A percentile compares a stretch with the other conserved stretches of the same genome.
These are phyloP conservation scores for Chirona hameri DNA, from an alignment of 2,888 invertebrate genomes.

Conservation along the genomic window DNA sequence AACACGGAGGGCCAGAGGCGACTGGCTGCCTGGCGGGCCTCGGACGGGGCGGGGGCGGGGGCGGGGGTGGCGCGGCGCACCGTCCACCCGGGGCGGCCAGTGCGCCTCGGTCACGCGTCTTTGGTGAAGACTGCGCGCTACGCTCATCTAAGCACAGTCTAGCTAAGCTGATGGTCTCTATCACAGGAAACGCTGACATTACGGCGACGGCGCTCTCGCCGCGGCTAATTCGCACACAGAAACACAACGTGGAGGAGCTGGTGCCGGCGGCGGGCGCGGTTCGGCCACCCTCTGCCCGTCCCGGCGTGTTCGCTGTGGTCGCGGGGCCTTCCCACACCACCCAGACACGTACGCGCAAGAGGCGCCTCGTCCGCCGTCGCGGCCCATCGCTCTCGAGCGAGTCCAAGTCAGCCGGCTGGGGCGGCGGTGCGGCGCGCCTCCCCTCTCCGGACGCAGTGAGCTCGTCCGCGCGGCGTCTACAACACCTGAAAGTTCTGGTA, in stretches of 20 bases:
- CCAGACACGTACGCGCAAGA: neutral
- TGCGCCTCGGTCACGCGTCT: neutral
- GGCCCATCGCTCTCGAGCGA: neutral
- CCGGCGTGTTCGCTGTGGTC: neutral
- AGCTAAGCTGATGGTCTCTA: conserved; percentile 10
- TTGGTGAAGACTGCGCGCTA: conserved; percentile 22
- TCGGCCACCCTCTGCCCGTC: neutral
- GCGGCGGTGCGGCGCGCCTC: neutral
- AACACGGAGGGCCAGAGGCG: neutral
- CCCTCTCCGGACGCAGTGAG: neutral
- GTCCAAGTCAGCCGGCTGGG: neutral
- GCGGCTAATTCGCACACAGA: neutral
- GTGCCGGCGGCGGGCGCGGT: neutral
- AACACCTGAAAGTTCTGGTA: conserved; percentile 28
- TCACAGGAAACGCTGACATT: conserved; percentile 8
- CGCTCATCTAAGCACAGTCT: neutral
- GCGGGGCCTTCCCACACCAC: neutral
- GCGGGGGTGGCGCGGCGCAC: too few species aligned
- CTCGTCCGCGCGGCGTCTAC: neutral
- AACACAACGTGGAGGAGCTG: conserved; percentile 13
- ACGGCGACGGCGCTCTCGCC: neutral
- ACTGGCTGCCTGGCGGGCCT: neutral
- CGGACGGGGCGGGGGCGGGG: neutral
- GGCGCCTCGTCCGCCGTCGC: neutral
- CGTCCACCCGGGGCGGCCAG: neutral